Base-by-base conservation (phyloP, 2,113 vertebrate species). In the Labeo catla region DNA sequence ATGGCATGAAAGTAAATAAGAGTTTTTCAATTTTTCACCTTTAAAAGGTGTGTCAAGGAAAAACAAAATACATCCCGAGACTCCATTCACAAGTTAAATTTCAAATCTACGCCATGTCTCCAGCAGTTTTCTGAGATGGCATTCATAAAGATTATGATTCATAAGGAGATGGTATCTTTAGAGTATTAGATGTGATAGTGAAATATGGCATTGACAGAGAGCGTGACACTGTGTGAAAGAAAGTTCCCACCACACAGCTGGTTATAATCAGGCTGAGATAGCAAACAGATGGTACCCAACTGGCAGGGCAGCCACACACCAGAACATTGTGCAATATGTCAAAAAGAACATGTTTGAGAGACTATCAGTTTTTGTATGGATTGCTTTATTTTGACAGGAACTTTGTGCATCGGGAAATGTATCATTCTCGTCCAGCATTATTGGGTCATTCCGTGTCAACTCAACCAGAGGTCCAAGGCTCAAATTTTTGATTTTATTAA, bases 281-380 rank as follows among this genome's bases (percentile, higher is more conserved):
- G 83, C 61, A 54, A 65, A 28, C 89, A 90, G 88, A 89, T 89
- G 89, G 89, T 84, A 50, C 43, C 86, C 86, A 86, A 76, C 86
- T 88, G 86, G 76, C 86, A 50, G 28, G 13, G 73, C 77, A 39
- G 81, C 45, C 73, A 83, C 81, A 57, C 84, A 61, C 81, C 84
- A 82, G 84, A 86, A 66, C 49, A 73, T 76, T 81, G 54, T 74
- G 36, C 84, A 84, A 84, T 63, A 83, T 86, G 85, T 76, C 84
- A 83, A 84, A 65, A 63, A 57, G 21, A 61, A 81, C 45, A 66
- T 34, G 68, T 86, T 61, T 36, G 4, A 77, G 59, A 80, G 43
- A 36, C 59, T 54, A 63, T 45, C 9, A 43, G 39, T 21, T 68
- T 78, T 78, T 77, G 63, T 66, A 28, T 13, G 47, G 19, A 57